A percentile compares a stretch with the other conserved stretches of the same genome.
These are phyloP conservation scores for Cyanistes caeruleus DNA, from an alignment of 2,113 vertebrate genomes.

Conservation along the genomic window DNA sequence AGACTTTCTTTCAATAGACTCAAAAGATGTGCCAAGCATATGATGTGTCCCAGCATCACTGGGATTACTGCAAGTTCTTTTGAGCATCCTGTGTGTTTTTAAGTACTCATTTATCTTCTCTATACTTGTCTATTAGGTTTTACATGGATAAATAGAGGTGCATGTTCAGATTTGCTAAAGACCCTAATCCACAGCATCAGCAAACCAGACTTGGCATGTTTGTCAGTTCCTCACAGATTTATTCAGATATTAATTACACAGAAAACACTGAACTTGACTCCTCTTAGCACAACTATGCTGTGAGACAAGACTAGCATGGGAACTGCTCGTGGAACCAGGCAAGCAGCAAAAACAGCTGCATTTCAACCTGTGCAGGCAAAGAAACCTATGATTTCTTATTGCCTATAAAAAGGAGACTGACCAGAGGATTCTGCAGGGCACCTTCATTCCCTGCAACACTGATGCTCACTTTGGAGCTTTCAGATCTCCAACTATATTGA, in stretches of 20 bases:
- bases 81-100: not conserved
- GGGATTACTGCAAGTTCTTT: not conserved
- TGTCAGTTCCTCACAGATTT: not conserved
- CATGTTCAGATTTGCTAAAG: not conserved
- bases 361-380: not conserved
- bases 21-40: not conserved
- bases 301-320: not conserved
- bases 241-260: not conserved
- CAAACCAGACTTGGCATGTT: not conserved
- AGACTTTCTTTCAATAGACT: not conserved
- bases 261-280: not conserved
- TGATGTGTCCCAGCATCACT: not conserved
- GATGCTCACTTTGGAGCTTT: not conserved
- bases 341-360: not conserved
- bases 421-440: not conserved
- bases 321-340: not conserved
- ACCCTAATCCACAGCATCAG: not conserved
- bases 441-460: not conserved
- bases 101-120: not conserved
- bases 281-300: not conserved
- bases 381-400: not conserved
- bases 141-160: not conserved
- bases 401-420: not conserved
- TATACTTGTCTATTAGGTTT: not conserved
- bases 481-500: not conserved